Evolutionary conservation across 2,888 invertebrate species (phyloP), one percentile per base, ranked within the genome.

Genomic region (Amblyteles armatorius): DNA sequence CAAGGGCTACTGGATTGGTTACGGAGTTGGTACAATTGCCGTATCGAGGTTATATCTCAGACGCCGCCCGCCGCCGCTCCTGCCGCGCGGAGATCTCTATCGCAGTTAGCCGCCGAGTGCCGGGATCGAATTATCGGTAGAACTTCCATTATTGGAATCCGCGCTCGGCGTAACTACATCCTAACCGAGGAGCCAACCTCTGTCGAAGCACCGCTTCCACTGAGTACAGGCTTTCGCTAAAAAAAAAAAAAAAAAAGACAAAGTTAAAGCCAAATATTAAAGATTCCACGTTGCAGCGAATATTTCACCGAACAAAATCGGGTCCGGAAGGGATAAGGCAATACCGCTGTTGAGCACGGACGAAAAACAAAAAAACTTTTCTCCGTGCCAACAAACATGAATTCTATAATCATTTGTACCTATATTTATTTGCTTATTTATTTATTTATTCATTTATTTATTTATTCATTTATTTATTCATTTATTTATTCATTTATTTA

Each of bases 71-170:
- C 48, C 55, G 40, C 9, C 63, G 67, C 52, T 57, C n/a, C 16
- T 60, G 88, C 88, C 88, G 89, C 89, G 91, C 89, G 88, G 89
- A 91, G 90, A 91, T 90, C 91, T 90, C 90, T 89, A 90, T 91
- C 90, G 88, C 89, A 90, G 68, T 63, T 68, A 69, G 26, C 52
- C 90, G 90, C 88, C 88, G 89, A 89, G 48, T 89, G 89, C 40
- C 48, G 86, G 88, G 89, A 87, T 89, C 88, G 89, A 91, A 91
- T 91, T 91, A 92, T 92, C 91, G 90, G 90, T 90, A 90, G 90
- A 91, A 89, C 89, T 89, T 87, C 88, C 87, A 90, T 90, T 91
- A 91, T 91, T 91, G 90, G 88, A 90, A 90, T 91, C 84, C 87
- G 81, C 79, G 86, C 80, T 48, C 73, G 69, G 40, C 36, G 48